Base-by-base conservation (phyloP, 2,888 invertebrate species). In the Phoenoteleia sp. region DNA sequence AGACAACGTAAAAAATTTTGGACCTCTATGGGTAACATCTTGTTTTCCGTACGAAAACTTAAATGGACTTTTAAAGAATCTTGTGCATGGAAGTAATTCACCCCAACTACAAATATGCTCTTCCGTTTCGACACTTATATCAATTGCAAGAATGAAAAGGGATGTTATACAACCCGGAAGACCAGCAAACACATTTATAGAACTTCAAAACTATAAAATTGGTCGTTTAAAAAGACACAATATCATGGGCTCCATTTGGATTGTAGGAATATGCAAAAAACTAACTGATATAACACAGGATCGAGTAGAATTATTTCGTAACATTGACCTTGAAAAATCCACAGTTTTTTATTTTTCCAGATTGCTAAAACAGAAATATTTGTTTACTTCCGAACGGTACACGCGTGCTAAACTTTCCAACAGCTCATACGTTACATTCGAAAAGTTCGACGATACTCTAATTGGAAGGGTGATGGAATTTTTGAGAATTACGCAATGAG, bases 1-100 rank as follows among this genome's bases (percentile, higher is more conserved):
- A n/a, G n/a, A n/a, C n/a, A n/a, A n/a, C n/a, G n/a, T n/a, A n/a
- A n/a, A n/a, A n/a, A n/a, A n/a, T n/a, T n/a, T n/a, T n/a, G n/a
- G n/a, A n/a, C n/a, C n/a, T n/a, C 49, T 85, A 11, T 84, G 58
- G 56, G 27, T 62, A 0, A 76, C 72, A 3, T 81, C 87, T 25
- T 87, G 85, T 56, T 87, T 85, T 58, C 81, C 74, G 3, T 79
- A 64, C 13, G 86, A 87, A 39, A 56, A 87, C 60, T 33, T 82
- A 0, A 87, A 87, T 66, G 85, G 84, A 21, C 67, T 27, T 23
- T 49, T 83, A 74, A n/a, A n/a, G n/a, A n/a, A n/a, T n/a, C n/a
- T n/a, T n/a, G n/a, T n/a, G n/a, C n/a, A n/a, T n/a, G n/a, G n/a
- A n/a, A n/a, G n/a, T n/a, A n/a, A n/a, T n/a, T n/a, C n/a, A n/a